Evolutionary conservation across 1,140 invertebrate species (phyloP).

Genomic region (Macrotrachela quadricornifera): DNA sequence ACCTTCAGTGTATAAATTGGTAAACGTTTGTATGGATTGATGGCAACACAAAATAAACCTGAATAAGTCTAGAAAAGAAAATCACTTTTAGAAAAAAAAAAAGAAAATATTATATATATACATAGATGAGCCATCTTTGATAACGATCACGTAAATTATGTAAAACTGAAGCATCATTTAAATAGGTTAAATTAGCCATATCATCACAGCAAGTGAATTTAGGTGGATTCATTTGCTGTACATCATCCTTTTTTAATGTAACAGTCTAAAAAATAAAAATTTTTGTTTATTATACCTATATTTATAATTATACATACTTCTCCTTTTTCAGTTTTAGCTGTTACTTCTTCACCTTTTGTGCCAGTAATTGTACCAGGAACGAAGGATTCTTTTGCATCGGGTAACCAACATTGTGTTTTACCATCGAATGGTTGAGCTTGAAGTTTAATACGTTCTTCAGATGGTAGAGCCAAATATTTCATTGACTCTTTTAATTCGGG

Average conservation of each 20-base stretch:
- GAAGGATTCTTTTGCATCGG: slow-evolving; percentile 89
- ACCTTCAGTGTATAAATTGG: slow-evolving; percentile 92
- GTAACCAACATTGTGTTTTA: slow-evolving; percentile 97
- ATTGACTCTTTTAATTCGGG: slow-evolving; percentile 8
- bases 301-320: not conserved
- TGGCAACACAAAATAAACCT: slow-evolving; percentile 96
- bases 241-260: slow-evolving; percentile 86
- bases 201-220: slow-evolving; percentile 99
- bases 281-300: no score
- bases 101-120: slow-evolving; percentile 31
- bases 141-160: slow-evolving; percentile 96
- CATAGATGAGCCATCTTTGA: slow-evolving; percentile 89
- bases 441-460: slow-evolving; percentile 3
- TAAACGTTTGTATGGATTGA: slow-evolving; percentile 99
- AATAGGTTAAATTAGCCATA: slow-evolving; percentile 99
- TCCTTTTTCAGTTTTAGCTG: slow-evolving; percentile 42
- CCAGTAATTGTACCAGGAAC: slow-evolving; percentile 85
- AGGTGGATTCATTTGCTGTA: slow-evolving; percentile 94
- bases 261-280: slow-evolving; percentile 1
- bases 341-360: slow-evolving; percentile 89
- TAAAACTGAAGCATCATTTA: slow-evolving; percentile 97
- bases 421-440: slow-evolving; percentile 93
- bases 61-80: slow-evolving; percentile 69
- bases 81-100: not conserved
- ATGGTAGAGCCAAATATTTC: slow-evolving; percentile 4